Evolutionary conservation across 2,113 vertebrate genomes (phyloP), one percentile per base, ranked within the genome.

Genomic region (Cryptomyrus ogoouensis): DNA sequence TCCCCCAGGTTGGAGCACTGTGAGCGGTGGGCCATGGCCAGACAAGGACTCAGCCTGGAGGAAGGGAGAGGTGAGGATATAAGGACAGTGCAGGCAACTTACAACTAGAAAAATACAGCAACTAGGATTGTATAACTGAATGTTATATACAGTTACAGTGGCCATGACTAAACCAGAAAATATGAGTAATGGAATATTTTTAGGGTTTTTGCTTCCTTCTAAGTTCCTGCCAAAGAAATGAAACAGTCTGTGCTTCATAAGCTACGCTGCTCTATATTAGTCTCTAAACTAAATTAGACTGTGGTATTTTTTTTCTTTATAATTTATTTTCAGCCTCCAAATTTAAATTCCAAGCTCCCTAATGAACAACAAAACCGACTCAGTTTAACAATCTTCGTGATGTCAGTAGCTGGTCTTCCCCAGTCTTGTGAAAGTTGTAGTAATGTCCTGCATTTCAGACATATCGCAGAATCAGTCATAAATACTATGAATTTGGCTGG

Each of bases 1-100:
- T 99, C 98, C 80, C 98, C 98, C 91, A 98, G 93, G 0, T 97
- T 98, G 83, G 98, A 99, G 91, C 97, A 97, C 94, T 99, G 98
- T 12, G 98, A 99, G n/a, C 97, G 97, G 70, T 97, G 98, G 84
- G 98, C 96, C 98, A 99, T 99, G 92, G 47, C 94, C 89, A 66
- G 90, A 91, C 70, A 89, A 91, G 49, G n/a, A 6, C 21, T 83
- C 66, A 21, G 74, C 80, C 83, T 87, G 77, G 53, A 89, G 4
- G 21, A 88, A 70, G 19, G 87, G n/a, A 89, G 17, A 42, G 49
- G 21, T n/a, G 27, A 87, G 31, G n/a, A 53, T 53, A 53, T 52
- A 50, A 35, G 2, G 15, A 66, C 87, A 44, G 56, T 42, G 19
- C 21, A n/a, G 17, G 39, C 10, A 21, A 58, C 9, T n/a, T 88